Base-by-base conservation (phyloP, 2,888 invertebrate species). In the Pseudococcus jackbeardsleyi region DNA sequence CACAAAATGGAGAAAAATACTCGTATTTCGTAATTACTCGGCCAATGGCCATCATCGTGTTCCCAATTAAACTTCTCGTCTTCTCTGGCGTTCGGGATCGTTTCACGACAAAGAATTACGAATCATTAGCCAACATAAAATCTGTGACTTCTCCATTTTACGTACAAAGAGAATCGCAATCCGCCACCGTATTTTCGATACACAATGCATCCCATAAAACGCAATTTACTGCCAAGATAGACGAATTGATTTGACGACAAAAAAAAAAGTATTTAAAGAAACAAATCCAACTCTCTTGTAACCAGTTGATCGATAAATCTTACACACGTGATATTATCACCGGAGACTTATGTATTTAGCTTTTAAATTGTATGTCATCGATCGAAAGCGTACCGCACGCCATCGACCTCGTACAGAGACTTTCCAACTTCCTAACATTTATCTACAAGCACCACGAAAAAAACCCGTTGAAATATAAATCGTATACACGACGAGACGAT, bases 1-100 rank as follows among this genome's bases (percentile, higher is more conserved):
- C 59, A 19, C 59, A 59, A 59, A 59, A 59, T n/a, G 59, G n/a
- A n/a, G n/a, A n/a, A 59, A 59, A 59, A 59, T 59, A 59, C 19
- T 59, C 59, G 59, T 5, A 8, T 59, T 59, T 59, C 8, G 59
- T 59, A 59, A 59, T 59, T 59, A 59, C 19, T n/a, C 59, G 59
- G 59, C 59, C 59, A 59, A 59, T 59, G 59, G 59, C 59, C 19
- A 59, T 19, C 19, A 59, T 19, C 19, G 59, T 54, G 54, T 59
- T 59, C 59, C 9, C 19, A 59, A 59, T 59, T 59, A 59, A 6
- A n/a, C 19, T 19, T 59, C n/a, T 19, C 59, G 5, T 19, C 15
- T 50, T 50, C 8, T 1, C 50, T 17, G 6, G 5, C 19, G n/a
- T 33, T 33, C 26, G 26, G 26, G 26, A 33, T 59, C 59, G 19